Evolutionary conservation across 2,113 vertebrate species (phyloP), one percentile per base, ranked within the genome.

Genomic region (Lanius collurio): DNA sequence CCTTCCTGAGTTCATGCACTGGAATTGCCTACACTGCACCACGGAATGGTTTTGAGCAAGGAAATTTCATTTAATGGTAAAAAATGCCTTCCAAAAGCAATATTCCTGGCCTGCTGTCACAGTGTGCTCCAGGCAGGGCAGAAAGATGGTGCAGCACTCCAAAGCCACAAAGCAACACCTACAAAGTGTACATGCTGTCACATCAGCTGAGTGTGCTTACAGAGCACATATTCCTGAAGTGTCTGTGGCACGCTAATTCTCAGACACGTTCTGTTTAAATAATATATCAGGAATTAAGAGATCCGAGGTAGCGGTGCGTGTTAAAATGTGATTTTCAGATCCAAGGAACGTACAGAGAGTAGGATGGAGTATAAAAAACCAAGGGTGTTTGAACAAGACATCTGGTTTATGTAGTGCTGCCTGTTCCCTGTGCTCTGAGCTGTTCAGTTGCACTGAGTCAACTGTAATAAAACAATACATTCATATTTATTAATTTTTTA

Each of bases 401-500:
- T 73, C 68, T 95, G 88, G 76, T 86, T 93, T 93, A 81, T 83
- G 26, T 75, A 56, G 83, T 79, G 83, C 60, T 92, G 76, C 19
- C 77, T 79, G 73, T 81, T 94, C 80, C 71, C 77, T 86, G 73
- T 84, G 77, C 77, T 94, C 60, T 49, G 83, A 87, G 83, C 91
- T 86, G 71, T 59, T 93, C 69, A 27, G 71, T 86, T 3, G 4
- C 84, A 35, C 81, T 59, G 80, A 96, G 87, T 96, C 88, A 93
- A 76, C 90, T 91, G 16, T 35, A 94, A 93, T 93, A 93, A 95
- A 95, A 44, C 75, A 88, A 83, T 95, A 65, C 81, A 77, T 91
- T 95, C 33, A 10, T 92, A 91, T 75, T 64, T 87, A 84, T 94
- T 95, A 91, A 84, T 87, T 93, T 95, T 95, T 95, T 83, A 90